Evolutionary conservation across 2,888 invertebrate genomes (phyloP), one percentile per base, ranked within the genome.

Genomic region (Microchrysa polita): DNA sequence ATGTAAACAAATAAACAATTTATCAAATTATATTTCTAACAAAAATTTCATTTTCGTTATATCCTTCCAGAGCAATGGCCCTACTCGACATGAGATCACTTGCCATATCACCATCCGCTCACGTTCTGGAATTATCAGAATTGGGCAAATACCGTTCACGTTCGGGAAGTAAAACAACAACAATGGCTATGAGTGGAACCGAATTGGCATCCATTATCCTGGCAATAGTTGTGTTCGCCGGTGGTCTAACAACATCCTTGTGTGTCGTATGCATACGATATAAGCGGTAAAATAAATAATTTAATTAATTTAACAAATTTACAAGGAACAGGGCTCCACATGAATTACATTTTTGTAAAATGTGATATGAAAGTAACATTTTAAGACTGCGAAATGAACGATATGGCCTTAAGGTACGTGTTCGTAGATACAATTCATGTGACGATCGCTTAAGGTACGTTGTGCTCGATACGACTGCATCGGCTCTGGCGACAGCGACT

Each of bases 181-280:
- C 57, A 14, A 53, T 63, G 2, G 55, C 69, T 55, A 83, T 89
- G 79, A 92, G 91, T 23, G 90, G 93, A 0, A 87, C 93, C 79
- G 94, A 95, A 85, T 89, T 94, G 65, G 90, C 93, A 27, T 91
- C 93, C 0, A 90, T 95, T 14, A 91, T 93, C 0, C 86, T 95
- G 5, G 93, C 93, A 2, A 92, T 93, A 77, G 87, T 94, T 67
- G 92, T 95, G 71, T 93, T 94, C 81, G 84, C 94, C 57, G 95
- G 94, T 0, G 93, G 94, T 0, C 87, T 93, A 72, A 88, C 92
- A 9, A 92, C 94, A 0, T 93, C 94, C 14, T 86, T 94, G 10
- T 93, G 93, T 80, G 90, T 94, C 77, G 87, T 92, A 69, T 93
- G 93, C 80, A 87, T 92, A 74, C 88, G 90, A 72, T 84, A 85